These are phyloP conservation scores for Apamea anceps DNA, from an alignment of 2,888 invertebrate genomes.

Conservation along the genomic window DNA sequence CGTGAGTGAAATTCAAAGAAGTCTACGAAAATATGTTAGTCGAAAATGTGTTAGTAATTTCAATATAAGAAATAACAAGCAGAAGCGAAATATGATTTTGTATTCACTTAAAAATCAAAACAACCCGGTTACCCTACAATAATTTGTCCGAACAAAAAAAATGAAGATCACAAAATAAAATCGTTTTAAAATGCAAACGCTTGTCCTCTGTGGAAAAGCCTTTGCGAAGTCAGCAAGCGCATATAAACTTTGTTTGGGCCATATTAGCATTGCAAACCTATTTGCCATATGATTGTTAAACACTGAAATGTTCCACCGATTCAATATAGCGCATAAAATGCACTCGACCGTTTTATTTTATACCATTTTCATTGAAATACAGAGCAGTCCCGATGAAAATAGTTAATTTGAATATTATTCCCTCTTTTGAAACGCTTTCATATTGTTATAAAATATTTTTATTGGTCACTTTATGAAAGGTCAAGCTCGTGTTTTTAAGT, in stretches of 20 bases:
- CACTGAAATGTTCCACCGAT: constrained; percentile 40
- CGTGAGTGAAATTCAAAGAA: constrained; percentile 4
- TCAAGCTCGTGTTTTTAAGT: too few species aligned
- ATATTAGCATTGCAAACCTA: constrained; percentile 59
- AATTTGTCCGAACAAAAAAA: neutral
- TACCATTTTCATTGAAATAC: constrained; percentile 47
- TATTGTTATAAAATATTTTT: constrained; percentile 11
- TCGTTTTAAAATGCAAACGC: constrained; percentile 21
- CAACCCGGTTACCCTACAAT: neutral
- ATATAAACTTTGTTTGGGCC: constrained; percentile 29
- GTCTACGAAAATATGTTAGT: neutral
- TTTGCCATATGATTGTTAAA: constrained; percentile 47
- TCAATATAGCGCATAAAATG: constrained; percentile 47
- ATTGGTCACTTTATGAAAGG: neutral
- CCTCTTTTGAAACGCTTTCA: constrained; percentile 7
- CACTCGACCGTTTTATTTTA: constrained; percentile 46
- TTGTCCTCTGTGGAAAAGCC: constrained; percentile 11
- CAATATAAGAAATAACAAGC: neutral
- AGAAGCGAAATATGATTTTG: neutral
- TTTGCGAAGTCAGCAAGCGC: constrained; percentile 36
- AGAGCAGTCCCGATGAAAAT: constrained; percentile 24
- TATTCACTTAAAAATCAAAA: neutral
- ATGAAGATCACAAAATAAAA: constrained; percentile 7
- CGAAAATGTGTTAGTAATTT: neutral
- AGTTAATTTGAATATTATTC: constrained; percentile 49